phyloP scores from a whole-genome alignment of 2,888 invertebrate species.

The Tiliacea aurago region DNA sequence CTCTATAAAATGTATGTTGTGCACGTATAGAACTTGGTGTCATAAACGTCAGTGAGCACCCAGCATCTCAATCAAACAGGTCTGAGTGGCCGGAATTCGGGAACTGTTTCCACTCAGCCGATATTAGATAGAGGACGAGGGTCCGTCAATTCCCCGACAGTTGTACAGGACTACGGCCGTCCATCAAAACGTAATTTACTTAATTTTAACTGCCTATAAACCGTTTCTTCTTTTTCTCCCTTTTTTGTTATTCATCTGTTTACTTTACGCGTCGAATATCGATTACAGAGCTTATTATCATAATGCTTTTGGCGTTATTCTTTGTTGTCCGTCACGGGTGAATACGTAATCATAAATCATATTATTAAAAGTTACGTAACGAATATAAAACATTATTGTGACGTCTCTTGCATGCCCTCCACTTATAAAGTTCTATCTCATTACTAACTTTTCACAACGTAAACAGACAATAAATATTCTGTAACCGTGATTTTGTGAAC shows the following conservation, averaged over 20 bases:
- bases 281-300: conserved; percentile 34
- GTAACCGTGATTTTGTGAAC: conserved; percentile 57
- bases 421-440: conserved; percentile 44
- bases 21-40: conserved; percentile 48
- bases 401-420: neutral
- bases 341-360: neutral
- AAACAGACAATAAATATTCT: conserved; percentile 52
- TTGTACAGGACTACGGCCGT: conserved; percentile 72
- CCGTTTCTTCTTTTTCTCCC: conserved; percentile 47
- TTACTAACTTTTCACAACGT: conserved; percentile 47
- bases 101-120: conserved; percentile 74
- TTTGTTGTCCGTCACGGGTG: conserved; percentile 15
- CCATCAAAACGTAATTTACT: conserved; percentile 69
- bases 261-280: conserved; percentile 34
- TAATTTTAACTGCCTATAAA: conserved; percentile 69
- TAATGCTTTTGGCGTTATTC: conserved; percentile 14
- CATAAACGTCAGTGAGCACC: conserved; percentile 66
- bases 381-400: conserved; percentile 7
- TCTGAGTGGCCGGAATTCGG: conserved; percentile 66
- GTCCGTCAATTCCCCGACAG: conserved; percentile 80
- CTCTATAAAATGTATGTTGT: conserved; percentile 48
- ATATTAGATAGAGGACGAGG: conserved; percentile 73
- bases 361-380: conserved; percentile 30
- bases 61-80: conserved; percentile 73
- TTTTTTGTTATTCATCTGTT: conserved; percentile 33